Conservation (phyloP, 2,888 invertebrate genomes). For the Boloria selene region DNA sequence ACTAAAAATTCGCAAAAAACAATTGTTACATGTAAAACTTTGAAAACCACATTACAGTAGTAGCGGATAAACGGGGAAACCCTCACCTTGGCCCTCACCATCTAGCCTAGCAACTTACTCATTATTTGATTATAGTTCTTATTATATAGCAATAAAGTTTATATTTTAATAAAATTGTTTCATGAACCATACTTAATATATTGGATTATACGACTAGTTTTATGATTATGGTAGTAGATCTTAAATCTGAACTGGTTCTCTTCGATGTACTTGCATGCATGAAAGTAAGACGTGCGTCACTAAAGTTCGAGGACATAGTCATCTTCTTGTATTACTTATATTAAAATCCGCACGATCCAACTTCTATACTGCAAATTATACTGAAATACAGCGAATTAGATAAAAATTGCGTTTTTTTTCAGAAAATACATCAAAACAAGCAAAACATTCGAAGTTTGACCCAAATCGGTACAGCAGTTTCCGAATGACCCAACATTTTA, state of each 20-base stretch:
- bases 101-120: slow-evolving; percentile 2
- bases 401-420: no score
- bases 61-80: slow-evolving; percentile 25
- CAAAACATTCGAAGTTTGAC: no score
- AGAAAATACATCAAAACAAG: no score
- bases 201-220: slow-evolving; percentile 37
- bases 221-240: slow-evolving; percentile 31
- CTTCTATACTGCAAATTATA: no score
- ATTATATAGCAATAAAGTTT: background rate
- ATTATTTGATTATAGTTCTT: background rate
- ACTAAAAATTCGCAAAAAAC: no score
- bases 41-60: slow-evolving; percentile 19
- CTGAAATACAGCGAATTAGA: no score
- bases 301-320: no score
- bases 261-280: slow-evolving; percentile 1
- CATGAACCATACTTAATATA: slow-evolving; percentile 22
- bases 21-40: background rate
- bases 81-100: slow-evolving; percentile 22
- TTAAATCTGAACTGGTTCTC: slow-evolving; percentile 20
- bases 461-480: no score
- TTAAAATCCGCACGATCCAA: no score
- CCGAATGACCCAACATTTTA: no score
- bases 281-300: background rate
- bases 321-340: no score
- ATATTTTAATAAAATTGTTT: background rate